Base-by-base conservation (phyloP, 53 echinoderm and acorn worm genomes). In the Mesocentrotus franciscanus region DNA sequence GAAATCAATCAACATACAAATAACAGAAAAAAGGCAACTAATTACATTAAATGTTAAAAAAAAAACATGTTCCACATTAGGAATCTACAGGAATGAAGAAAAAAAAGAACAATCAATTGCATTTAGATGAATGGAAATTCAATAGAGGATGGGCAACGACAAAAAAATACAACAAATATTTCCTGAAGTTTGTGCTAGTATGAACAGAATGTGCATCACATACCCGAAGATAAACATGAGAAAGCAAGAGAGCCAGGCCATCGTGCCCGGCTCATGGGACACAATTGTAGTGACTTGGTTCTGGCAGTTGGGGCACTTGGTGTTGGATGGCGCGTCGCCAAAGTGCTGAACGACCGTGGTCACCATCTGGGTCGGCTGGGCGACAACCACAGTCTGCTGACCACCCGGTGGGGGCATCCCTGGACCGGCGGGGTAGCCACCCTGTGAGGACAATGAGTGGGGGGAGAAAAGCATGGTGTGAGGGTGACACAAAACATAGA, bases 231-330 rank as follows among this genome's bases (percentile, higher is more conserved):
- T 62, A 85, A 96, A 97, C 96, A 98, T 97, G 94, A 98, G 87
- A 20, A 97, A 64, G 92, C 98, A 98, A 71, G 97, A 87, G 16
- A 98, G 95, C 97, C 97, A 98, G 60, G 98, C 97, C 95, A 98
- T 94, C 3, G 96, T 95, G 57, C 98, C 98, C 29, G 98, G 92
- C n/a, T 92, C 90, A 55, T 97, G 95, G 72, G 94, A 95, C 94
- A 97, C 96, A 90, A 92, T 91, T 16, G 98, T 97, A 30, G 98
- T 98, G 90, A 98, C 97, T 49, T 95, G 94, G 81, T 98, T 98
- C 85, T 97, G 97, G 90, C 98, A 98, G 93, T 97, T 98, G 36
- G 98, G 97, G 83, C 98, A 98, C 92, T 97, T 95, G 92, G 96
- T 96, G 85, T 95, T 95, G 24, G 94, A 95, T 1, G 98, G 97